phyloP scores from a whole-genome alignment of 2,888 invertebrate species.

The Pterobdella sp. region DNA sequence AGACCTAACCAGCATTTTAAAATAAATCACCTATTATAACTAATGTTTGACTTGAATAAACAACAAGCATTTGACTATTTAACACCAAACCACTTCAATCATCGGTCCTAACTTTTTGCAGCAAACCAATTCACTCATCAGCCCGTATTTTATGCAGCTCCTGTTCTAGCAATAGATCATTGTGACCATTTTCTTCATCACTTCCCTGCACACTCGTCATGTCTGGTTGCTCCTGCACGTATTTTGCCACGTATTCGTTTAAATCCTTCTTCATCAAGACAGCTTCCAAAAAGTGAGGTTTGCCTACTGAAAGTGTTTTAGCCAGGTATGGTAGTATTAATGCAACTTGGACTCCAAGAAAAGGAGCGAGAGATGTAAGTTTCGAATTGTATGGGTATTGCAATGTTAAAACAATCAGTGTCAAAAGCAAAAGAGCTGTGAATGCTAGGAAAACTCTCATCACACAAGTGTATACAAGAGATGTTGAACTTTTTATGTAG shows the following conservation, averaged over 20 bases:
- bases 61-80: too few relatives aligned
- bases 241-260: constrained; percentile 20
- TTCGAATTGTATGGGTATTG: constrained; percentile 32
- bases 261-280: constrained; percentile 19
- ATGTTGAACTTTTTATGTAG: constrained; percentile 28
- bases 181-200: too few relatives aligned
- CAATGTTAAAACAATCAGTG: constrained; percentile 35
- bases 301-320: constrained; percentile 28
- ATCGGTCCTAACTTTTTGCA: too few relatives aligned
- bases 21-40: too few relatives aligned
- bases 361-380: constrained; percentile 32
- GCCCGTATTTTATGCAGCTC: too few relatives aligned
- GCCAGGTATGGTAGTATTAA: constrained; percentile 33
- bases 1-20: too few relatives aligned
- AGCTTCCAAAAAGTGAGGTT: constrained; percentile 27
- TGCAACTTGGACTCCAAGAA: constrained; percentile 32
- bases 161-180: too few relatives aligned
- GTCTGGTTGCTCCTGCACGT: constrained; percentile 23
- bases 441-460: constrained; percentile 24
- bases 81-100: too few relatives aligned
- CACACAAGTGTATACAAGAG: constrained; percentile 26
- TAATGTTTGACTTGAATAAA: too few relatives aligned
- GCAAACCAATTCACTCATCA: too few relatives aligned
- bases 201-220: too few relatives aligned
- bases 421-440: constrained; percentile 31